Evolutionary conservation across 2,888 invertebrate genomes (phyloP).

Genomic region (Dryobota labecula): DNA sequence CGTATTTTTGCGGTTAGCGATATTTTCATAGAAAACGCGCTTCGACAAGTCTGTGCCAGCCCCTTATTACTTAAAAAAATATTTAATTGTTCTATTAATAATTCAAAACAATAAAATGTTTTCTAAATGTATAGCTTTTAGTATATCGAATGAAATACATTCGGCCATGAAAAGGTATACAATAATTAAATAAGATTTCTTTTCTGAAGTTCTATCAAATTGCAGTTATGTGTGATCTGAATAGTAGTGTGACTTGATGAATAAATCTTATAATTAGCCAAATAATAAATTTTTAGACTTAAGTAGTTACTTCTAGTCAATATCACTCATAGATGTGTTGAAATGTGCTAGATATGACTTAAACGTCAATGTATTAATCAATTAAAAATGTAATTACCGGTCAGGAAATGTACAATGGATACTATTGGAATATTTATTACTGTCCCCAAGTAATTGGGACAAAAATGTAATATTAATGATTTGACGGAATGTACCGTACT

Average conservation of each 20-base stretch:
- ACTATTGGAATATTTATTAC: conserved; percentile 6
- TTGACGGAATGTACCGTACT: conserved; percentile 8
- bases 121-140: conserved; percentile 46
- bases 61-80: conserved; percentile 13
- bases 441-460: background rate
- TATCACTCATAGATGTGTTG: conserved; percentile 73
- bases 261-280: conserved; percentile 70
- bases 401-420: conserved; percentile 36
- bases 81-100: conserved; percentile 14
- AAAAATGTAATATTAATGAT: conserved; percentile 9
- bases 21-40: background rate
- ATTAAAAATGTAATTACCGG: conserved; percentile 36
- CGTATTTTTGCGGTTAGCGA: background rate
- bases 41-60: background rate
- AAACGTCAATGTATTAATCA: conserved; percentile 47
- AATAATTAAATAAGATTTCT: conserved; percentile 62
- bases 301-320: conserved; percentile 78
- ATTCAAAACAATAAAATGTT: conserved; percentile 10
- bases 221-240: conserved; percentile 62
- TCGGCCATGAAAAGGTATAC: conserved; percentile 70
- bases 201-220: conserved; percentile 50
- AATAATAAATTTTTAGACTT: conserved; percentile 69
- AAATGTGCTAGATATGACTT: conserved; percentile 70
- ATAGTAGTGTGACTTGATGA: conserved; percentile 58
- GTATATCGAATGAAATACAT: conserved; percentile 53